Percentiles rank a stretch among this genome's conserved stretches.
These are phyloP conservation scores for Lophochroa leadbeateri DNA, from an alignment of 2,113 vertebrate genomes.

Conservation along the genomic window DNA sequence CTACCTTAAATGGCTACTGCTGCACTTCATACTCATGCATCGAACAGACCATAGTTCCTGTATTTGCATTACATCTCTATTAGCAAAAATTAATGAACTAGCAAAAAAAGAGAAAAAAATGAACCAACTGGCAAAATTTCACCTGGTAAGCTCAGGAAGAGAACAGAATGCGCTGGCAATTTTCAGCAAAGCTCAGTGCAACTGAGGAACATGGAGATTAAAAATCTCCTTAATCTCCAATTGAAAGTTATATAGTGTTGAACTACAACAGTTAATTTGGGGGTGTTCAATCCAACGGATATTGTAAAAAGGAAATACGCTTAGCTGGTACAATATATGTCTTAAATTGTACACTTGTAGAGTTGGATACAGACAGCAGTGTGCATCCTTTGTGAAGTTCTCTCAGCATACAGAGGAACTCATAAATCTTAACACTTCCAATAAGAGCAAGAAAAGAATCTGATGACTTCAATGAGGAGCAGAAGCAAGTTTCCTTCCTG, in stretches of 20 bases:
- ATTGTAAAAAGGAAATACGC: not conserved
- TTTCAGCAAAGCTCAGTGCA: not conserved
- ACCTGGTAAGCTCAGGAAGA: not conserved
- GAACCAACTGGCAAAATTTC: not conserved
- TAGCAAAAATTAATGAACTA: not conserved
- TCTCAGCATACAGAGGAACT: not conserved
- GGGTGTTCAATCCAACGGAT: not conserved
- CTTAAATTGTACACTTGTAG: not conserved
- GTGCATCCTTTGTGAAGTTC: not conserved
- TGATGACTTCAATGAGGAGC: not conserved
- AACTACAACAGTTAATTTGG: not conserved
- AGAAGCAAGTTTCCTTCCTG: conserved; percentile 16
- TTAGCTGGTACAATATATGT: not conserved
- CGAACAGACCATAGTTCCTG: not conserved
- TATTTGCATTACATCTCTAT: not conserved
- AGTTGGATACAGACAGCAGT: not conserved
- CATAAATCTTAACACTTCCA: not conserved
- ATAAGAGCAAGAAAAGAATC: not conserved
- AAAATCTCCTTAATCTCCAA: not conserved
- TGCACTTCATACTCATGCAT: not conserved
- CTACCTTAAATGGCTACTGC: not conserved
- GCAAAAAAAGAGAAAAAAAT: not conserved
- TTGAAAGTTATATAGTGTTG: not conserved
- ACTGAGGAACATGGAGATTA: accelerated
- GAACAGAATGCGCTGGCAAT: accelerated